Conservation (phyloP, 2,888 invertebrate species). For the Pardosa pseudoannulata region DNA sequence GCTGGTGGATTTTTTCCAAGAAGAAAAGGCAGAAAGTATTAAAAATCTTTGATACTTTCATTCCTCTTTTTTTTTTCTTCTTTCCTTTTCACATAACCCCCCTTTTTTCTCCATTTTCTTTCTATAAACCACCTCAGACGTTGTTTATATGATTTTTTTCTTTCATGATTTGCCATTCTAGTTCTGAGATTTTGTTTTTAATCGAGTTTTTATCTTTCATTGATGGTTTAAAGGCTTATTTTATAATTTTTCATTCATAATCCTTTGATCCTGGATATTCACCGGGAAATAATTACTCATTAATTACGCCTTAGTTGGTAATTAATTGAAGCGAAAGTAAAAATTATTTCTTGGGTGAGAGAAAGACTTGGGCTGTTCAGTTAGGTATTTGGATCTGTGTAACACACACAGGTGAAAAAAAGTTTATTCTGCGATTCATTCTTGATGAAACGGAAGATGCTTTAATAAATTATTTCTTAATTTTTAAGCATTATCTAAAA, state of each 20-base stretch:
- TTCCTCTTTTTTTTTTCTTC: constrained; percentile 9
- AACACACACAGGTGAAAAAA: neutral
- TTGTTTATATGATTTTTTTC: constrained; percentile 1
- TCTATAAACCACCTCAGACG: neutral
- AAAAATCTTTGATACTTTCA: neutral
- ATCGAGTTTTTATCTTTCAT: constrained; percentile 37
- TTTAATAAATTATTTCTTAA: constrained; percentile 7
- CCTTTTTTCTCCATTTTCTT: constrained; percentile 28
- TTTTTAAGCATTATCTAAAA: neutral
- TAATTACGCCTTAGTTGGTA: constrained; percentile 50
- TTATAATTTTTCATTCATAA: constrained; percentile 44
- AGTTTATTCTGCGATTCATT: neutral
- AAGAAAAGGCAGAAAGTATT: neutral
- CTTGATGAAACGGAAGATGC: neutral
- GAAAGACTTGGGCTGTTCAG: neutral
- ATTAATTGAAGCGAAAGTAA: constrained; percentile 61
- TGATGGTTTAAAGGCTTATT: constrained; percentile 50
- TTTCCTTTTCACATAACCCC: constrained; percentile 19
- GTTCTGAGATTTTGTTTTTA: constrained; percentile 5
- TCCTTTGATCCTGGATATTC: constrained; percentile 39
- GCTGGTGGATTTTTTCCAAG: neutral
- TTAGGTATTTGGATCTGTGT: neutral
- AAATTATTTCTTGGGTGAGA: neutral
- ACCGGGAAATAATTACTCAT: constrained; percentile 64
- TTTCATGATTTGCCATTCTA: constrained; percentile 11